Conservation (phyloP, 2,797 vertebrate species). For the Uromys caudimaculatus region DNA sequence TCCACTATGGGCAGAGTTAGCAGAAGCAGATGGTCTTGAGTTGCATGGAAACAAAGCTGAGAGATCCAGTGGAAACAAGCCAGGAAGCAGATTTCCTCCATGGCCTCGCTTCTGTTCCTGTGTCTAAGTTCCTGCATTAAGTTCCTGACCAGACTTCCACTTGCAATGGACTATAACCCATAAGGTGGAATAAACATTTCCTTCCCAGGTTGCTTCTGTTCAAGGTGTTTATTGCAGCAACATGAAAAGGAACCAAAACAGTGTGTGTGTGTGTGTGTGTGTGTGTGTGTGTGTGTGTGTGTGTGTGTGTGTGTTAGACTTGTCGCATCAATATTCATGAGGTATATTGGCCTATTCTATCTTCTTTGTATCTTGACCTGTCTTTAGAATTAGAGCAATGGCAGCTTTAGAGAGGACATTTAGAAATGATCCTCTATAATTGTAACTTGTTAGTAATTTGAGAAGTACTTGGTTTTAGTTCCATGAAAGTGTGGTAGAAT, state of each 20-base stretch:
- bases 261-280: neutral
- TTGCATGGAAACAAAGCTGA: neutral
- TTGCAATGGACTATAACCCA: neutral
- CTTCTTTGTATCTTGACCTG: neutral
- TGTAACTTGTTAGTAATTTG: neutral
- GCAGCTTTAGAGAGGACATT: neutral
- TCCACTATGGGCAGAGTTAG: neutral
- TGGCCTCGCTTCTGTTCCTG: neutral
- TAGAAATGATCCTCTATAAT: neutral
- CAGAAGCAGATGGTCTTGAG: neutral
- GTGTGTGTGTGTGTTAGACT: neutral
- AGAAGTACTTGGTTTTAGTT: neutral
- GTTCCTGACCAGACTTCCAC: neutral
- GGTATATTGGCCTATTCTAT: neutral
- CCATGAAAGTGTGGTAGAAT: neutral
- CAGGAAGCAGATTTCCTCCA: neutral
- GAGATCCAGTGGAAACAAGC: neutral
- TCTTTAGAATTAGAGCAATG: neutral
- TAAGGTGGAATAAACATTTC: neutral
- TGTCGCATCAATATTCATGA: neutral
- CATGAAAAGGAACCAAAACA: neutral
- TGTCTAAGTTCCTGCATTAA: neutral
- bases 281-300: neutral
- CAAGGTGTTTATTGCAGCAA: neutral
- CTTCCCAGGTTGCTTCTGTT: neutral